phyloP scores from a whole-genome alignment of 2,797 vertebrate species.

The Pachyuromys duprasi region DNA sequence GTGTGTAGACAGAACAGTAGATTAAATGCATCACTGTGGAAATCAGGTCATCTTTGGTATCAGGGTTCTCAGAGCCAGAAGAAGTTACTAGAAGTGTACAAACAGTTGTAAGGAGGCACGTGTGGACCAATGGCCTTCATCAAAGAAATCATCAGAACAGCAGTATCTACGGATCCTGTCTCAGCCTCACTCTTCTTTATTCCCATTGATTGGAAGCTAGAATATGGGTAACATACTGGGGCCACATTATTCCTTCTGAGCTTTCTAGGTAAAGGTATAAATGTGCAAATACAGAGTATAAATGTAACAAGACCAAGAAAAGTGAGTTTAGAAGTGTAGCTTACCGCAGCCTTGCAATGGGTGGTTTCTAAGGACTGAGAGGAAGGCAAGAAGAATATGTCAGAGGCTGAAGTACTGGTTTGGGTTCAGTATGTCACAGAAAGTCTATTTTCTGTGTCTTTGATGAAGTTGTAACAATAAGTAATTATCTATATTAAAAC shows the following conservation, averaged over 20 bases:
- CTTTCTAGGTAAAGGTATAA: neutral
- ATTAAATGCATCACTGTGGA: neutral
- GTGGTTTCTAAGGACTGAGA: neutral
- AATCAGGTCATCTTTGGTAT: neutral
- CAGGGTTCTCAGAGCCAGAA: neutral
- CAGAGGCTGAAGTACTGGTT: neutral
- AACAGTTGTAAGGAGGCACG: neutral
- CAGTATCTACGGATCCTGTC: neutral
- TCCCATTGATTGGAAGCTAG: neutral
- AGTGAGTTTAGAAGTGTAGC: neutral
- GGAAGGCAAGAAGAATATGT: neutral
- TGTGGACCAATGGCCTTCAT: neutral
- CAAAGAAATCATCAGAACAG: neutral
- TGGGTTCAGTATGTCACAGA: neutral
- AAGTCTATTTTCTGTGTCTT: neutral
- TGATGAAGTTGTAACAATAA: neutral
- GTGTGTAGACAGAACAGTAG: neutral
- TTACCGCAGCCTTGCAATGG: neutral
- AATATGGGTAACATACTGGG: neutral
- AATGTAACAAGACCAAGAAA: neutral
- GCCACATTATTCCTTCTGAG: neutral
- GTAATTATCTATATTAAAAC: neutral
- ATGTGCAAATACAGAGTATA: neutral
- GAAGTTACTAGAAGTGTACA: neutral
- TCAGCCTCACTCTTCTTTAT: neutral